A percentile compares a stretch with the other conserved stretches of the same genome.
phyloP scores from a whole-genome alignment of 2,797 vertebrate species.

The Glossophaga mutica region DNA sequence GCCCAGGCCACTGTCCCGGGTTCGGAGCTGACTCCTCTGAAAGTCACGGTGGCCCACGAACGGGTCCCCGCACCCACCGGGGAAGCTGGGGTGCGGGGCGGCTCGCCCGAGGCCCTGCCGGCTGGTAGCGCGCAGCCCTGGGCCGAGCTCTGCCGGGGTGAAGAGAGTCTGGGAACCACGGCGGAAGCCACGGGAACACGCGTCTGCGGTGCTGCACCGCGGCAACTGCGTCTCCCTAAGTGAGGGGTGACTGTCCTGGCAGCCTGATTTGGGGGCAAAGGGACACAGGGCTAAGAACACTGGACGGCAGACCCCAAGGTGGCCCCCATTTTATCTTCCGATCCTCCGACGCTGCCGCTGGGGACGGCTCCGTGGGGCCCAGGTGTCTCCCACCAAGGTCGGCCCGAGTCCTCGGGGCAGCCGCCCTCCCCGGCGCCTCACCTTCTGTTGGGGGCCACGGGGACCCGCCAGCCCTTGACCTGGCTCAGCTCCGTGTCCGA shows the following conservation, averaged over 20 bases:
- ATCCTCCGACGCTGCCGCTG: neutral
- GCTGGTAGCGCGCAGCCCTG: neutral
- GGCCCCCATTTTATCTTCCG: neutral
- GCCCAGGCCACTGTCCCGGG: neutral
- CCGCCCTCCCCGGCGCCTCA: slow-evolving; percentile 46
- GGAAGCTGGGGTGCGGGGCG: no score
- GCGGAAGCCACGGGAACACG: neutral
- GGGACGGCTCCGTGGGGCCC: neutral
- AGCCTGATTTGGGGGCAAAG: neutral
- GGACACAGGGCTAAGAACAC: neutral
- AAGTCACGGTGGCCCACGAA: neutral
- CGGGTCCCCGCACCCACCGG: neutral
- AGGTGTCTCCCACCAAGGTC: accelerated
- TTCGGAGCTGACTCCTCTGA: neutral
- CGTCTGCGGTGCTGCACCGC: neutral
- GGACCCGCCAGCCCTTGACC: slow-evolving; percentile 97
- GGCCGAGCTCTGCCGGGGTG: accelerated
- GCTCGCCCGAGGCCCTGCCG: no score
- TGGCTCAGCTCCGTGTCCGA: slow-evolving; percentile 96
- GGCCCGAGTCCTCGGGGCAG: neutral
- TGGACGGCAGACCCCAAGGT: neutral
- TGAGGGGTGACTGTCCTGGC: neutral
- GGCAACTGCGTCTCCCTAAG: neutral
- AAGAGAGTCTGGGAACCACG: neutral
- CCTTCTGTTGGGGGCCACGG: slow-evolving; percentile 92